Base-by-base conservation (phyloP, 2,797 vertebrate species). In the Prionace glauca region DNA sequence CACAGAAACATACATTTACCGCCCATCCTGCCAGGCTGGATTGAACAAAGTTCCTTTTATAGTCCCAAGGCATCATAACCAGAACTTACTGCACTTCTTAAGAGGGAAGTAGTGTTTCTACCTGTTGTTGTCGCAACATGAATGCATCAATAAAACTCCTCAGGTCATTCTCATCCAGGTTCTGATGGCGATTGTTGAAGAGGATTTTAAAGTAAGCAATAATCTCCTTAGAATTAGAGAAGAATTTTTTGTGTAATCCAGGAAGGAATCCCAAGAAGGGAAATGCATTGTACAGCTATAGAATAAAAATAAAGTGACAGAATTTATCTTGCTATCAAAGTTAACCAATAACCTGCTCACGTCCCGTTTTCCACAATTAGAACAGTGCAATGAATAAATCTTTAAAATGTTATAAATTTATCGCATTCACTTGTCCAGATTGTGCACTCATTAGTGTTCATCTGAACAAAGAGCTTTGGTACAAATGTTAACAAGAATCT, bases 181-280 rank as follows among this genome's bases (percentile, higher is more conserved):
- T 62, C 56, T n/a, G 87, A 14, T 11, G 14, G 29, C 62, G n/a
- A 16, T 90, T 29, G 0, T 16, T 62, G 29, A 90, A 18, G 26
- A 62, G 16, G 26, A 8, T 16, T 0, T 32, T 62, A 14, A 90
- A 5, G 50, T 18, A 62, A 8, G 1, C 26, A 29, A 0, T 0
- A 32, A 0, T 50, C 69, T 50, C 14, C 8, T 16, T 9, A 29
- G 0, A 0, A 95, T 50, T 74, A 16, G 36, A 12, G 0, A 72
- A 45, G 1, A 95, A 0, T 95, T 45, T 95, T 36, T 95, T 72
- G 41, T 81, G 56, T 45, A 36, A n/a, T 32, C 94, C n/a, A 41
- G 67, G 67, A 45, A 95, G 32, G 26, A 50, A 72, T 95, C 69
- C 24, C 94, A 95, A 18, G 12, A 74, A 16, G 10, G 94, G 94